Conservation (phyloP, 2,888 invertebrate genomes). For the Therioaphis trifolii region DNA sequence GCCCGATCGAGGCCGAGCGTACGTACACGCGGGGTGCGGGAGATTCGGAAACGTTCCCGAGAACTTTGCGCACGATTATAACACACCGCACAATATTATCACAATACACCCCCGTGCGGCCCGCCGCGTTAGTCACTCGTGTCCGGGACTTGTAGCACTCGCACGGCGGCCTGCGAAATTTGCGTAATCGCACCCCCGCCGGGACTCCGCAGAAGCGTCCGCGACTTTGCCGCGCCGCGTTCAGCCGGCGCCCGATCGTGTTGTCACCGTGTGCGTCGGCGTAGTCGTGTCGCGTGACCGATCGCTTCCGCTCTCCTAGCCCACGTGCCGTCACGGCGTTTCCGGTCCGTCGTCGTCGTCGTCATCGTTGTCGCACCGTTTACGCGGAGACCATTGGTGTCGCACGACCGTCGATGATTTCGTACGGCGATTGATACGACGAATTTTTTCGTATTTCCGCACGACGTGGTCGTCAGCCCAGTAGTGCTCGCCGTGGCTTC, state of each 20-base stretch:
- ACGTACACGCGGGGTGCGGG: not conserved
- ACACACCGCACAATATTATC: not conserved
- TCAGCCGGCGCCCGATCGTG: too few relatives aligned
- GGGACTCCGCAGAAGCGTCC: not conserved
- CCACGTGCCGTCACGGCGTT: too few relatives aligned
- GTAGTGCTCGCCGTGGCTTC: too few relatives aligned
- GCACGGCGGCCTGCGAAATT: not conserved
- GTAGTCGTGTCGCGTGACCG: too few relatives aligned
- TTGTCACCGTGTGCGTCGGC: too few relatives aligned
- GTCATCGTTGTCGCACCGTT: not conserved
- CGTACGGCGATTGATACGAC: too few relatives aligned
- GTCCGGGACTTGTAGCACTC: constrained; percentile 45
- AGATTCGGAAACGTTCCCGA: constrained; percentile 30
- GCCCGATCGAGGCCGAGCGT: not conserved
- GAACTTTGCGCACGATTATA: constrained; percentile 15
- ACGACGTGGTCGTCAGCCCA: too few relatives aligned
- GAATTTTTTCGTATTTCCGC: too few relatives aligned
- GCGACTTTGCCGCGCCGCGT: too few relatives aligned
- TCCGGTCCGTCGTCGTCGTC: not conserved
- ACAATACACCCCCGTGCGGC: too few relatives aligned
- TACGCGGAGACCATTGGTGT: not conserved
- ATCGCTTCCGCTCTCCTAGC: too few relatives aligned
- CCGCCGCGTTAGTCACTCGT: constrained; percentile 42
- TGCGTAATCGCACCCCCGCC: not conserved
- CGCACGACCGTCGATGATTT: too few relatives aligned